phyloP scores from a whole-genome alignment of 2,113 vertebrate genomes.

The Solea solea region DNA sequence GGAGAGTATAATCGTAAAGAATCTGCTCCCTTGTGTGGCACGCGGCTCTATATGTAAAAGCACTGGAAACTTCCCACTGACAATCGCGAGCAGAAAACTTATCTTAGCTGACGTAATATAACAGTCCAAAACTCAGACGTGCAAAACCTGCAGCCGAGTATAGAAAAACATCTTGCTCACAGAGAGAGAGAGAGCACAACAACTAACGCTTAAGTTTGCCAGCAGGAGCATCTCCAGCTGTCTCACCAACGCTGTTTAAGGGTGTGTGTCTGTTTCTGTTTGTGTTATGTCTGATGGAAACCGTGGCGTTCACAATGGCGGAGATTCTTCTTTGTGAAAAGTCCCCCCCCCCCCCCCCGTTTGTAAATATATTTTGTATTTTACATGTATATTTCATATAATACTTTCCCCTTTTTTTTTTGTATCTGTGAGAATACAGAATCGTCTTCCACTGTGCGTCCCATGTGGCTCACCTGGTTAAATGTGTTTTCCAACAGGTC shows the following conservation, averaged over 20 bases:
- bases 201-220: constrained; percentile 4
- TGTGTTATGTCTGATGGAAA: constrained; percentile 27
- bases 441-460: not conserved
- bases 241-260: constrained; percentile 27
- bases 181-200: no score
- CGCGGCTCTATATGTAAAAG: constrained; percentile 35
- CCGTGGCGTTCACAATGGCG: no score
- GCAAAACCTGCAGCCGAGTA: no score
- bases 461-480: constrained; percentile 75
- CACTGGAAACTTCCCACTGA: not conserved
- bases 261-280: constrained; percentile 27
- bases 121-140: constrained; percentile 19
- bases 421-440: not conserved
- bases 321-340: not conserved
- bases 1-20: constrained; percentile 20
- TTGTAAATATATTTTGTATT: no score
- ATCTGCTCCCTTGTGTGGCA: constrained; percentile 34
- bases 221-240: constrained; percentile 35
- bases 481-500: constrained; percentile 87
- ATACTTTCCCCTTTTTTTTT: no score
- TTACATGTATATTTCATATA: not conserved
- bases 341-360: no score
- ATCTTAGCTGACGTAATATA: constrained; percentile 27
- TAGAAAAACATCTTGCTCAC: no score
- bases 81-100: constrained; percentile 18